Base-by-base conservation (phyloP, 1,140 invertebrate genomes). In the Sycophila sp. region DNA sequence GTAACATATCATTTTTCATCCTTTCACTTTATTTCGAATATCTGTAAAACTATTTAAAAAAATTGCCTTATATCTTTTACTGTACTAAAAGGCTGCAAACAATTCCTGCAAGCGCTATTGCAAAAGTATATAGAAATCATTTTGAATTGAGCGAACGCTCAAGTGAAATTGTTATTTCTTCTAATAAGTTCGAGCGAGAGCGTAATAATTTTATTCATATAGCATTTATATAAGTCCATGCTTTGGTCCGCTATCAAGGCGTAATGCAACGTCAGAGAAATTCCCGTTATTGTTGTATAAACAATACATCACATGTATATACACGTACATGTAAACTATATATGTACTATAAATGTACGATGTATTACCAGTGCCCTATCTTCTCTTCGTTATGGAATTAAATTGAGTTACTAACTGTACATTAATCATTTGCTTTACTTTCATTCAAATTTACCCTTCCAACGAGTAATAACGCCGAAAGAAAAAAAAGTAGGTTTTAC, bases 301-400 rank as follows among this genome's bases (percentile, higher is more conserved):
- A n/a, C n/a, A n/a, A n/a, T n/a, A 15, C 32, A 38, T 22, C 17
- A 58, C 34, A 34, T 19, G 6, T 0, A 38, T 58, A 34, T 34
- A 58, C 8, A 42, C 7, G n/a, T 42, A 42, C 40, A 42, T 58
- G 32, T 58, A 17, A n/a, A 58, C 10, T 26, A 24, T n/a, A n/a
- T n/a, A n/a, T 42, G 24, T 60, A 60, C 36, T 1, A 42, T 28
- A 40, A 60, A 60, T 60, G 42, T 38, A 62, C 19, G 8, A 30
- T 62, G 59, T 22, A 34, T 32, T 62, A 13, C 7, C 10, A 47
- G 40, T 47, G 26, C n/a, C 59, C 26, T 63, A 34, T 19, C 15
- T 45, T 32, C 24, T 40, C 28, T 17, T 42, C n/a, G 7, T 34
- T 63, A 30, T 34, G 42, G 49, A 49, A 63, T 28, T 63, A 49